A percentile compares a stretch with the other conserved stretches of the same genome.
Evolutionary conservation across 1,140 invertebrate species (phyloP).

Genomic region (Vanessa atalanta): DNA sequence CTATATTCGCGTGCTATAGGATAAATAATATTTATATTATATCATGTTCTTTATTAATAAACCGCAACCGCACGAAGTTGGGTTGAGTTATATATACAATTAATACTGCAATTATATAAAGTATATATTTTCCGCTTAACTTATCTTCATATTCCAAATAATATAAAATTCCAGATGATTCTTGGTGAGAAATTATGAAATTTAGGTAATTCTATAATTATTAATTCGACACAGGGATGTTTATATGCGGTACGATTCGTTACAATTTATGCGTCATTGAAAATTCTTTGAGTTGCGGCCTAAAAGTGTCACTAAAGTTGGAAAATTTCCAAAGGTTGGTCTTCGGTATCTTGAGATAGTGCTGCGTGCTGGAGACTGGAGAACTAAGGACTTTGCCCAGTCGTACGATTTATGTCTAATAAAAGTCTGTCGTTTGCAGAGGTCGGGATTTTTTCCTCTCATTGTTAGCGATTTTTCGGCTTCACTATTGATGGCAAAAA

Average conservation of each 20-base stretch:
- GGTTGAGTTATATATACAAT: too few species aligned
- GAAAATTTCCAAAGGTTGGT: slow-evolving; percentile 40
- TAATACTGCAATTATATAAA: too few species aligned
- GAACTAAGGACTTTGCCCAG: slow-evolving; percentile 29
- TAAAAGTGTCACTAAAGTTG: slow-evolving; percentile 41
- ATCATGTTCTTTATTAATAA: too few species aligned
- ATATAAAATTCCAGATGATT: too few species aligned
- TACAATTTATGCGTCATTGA: slow-evolving; percentile 39
- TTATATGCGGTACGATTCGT: slow-evolving; percentile 13
- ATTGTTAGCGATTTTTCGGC: slow-evolving; percentile 2
- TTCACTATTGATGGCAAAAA: background rate
- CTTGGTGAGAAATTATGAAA: too few species aligned
- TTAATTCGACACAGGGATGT: background rate
- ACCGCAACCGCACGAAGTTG: too few species aligned
- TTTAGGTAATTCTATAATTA: background rate
- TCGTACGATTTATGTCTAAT: slow-evolving; percentile 41
- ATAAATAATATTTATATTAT: too few species aligned
- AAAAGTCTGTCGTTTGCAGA: slow-evolving; percentile 36
- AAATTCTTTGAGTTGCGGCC: slow-evolving; percentile 33
- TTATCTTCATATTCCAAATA: too few species aligned
- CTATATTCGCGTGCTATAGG: too few species aligned
- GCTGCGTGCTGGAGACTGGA: slow-evolving; percentile 33
- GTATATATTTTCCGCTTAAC: too few species aligned
- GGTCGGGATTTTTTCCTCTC: slow-evolving; percentile 27
- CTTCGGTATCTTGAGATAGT: slow-evolving; percentile 42